phyloP scores from a whole-genome alignment of 2,113 vertebrate genomes.

The Hippocampus comes region DNA sequence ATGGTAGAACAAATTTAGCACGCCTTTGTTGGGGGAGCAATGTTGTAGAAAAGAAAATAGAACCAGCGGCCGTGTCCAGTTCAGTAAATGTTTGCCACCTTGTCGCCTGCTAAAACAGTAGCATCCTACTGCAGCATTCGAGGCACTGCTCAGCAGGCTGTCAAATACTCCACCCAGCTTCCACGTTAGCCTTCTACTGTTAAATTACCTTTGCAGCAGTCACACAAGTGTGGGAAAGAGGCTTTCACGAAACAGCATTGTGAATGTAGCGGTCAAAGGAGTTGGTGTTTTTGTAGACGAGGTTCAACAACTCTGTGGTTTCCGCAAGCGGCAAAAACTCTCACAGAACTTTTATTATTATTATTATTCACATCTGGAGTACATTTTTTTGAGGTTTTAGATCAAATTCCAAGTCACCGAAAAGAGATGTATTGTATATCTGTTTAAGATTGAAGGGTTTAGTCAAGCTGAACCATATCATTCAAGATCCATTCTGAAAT shows the following conservation, averaged over 20 bases:
- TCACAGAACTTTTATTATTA: constrained; percentile 16
- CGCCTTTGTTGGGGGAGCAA: not conserved
- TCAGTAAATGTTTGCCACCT: constrained; percentile 6
- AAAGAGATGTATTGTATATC: not conserved
- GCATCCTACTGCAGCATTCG: constrained; percentile 10
- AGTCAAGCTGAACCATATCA: not conserved
- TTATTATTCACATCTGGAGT: constrained; percentile 17
- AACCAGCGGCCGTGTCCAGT: not conserved
- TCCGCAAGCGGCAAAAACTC: constrained; percentile 13
- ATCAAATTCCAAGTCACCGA: constrained; percentile 19
- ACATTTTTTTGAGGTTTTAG: constrained; percentile 38
- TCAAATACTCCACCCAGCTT: constrained; percentile 13
- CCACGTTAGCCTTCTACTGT: constrained; percentile 3
- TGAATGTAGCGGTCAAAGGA: not conserved
- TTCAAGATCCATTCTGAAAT: constrained; percentile 20
- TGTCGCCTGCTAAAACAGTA: not conserved
- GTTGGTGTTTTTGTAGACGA: not conserved
- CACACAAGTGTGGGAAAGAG: not conserved
- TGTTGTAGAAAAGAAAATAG: not conserved
- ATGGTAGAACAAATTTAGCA: not conserved
- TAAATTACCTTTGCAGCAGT: not conserved
- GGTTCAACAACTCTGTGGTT: constrained; percentile 1
- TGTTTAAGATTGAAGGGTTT: constrained; percentile 2
- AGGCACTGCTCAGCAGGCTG: constrained; percentile 6
- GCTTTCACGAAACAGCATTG: constrained; percentile 1